Percentiles rank a stretch among this genome's conserved stretches.
Evolutionary conservation across 2,888 invertebrate species (phyloP).

Genomic region (Nephrocerus scutellatus): DNA sequence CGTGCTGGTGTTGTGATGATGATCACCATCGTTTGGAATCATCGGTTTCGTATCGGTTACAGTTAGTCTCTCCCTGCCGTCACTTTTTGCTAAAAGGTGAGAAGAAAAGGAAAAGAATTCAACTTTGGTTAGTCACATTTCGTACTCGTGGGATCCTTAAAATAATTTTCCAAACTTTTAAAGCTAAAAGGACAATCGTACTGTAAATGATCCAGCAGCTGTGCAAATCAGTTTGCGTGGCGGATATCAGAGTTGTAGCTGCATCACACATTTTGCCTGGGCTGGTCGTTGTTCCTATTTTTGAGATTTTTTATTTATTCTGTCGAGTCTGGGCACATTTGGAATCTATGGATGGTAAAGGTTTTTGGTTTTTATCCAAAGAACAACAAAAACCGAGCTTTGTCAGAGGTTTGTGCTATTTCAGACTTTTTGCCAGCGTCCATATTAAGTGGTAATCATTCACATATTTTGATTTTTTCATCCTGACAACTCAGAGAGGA

Average conservation of each 20-base stretch:
- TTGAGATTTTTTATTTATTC: too few relatives aligned
- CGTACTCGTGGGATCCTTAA: not conserved
- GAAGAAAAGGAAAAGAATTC: constrained; percentile 3
- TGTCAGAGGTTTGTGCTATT: too few relatives aligned
- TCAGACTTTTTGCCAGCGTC: too few relatives aligned
- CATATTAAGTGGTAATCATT: too few relatives aligned
- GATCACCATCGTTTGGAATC: constrained; percentile 28
- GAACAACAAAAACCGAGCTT: too few relatives aligned
- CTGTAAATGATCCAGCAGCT: constrained; percentile 73
- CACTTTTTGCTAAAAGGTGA: constrained; percentile 48
- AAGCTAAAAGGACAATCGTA: constrained; percentile 43
- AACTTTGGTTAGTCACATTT: not conserved
- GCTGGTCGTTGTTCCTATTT: too few relatives aligned
- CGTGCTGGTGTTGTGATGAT: constrained; percentile 18
- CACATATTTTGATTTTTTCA: too few relatives aligned
- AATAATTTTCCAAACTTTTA: not conserved
- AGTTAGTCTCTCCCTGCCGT: constrained; percentile 44
- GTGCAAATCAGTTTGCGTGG: constrained; percentile 61
- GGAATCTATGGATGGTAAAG: too few relatives aligned
- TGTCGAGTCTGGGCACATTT: too few relatives aligned
- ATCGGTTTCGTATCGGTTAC: constrained; percentile 44
- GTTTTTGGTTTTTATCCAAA: too few relatives aligned
- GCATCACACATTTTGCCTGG: constrained; percentile 55
- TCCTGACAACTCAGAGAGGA: too few relatives aligned
- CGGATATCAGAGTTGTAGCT: constrained; percentile 55